These are phyloP conservation scores for Chrysoperla carnea DNA, from an alignment of 1,140 invertebrate species.

Conservation along the genomic window DNA sequence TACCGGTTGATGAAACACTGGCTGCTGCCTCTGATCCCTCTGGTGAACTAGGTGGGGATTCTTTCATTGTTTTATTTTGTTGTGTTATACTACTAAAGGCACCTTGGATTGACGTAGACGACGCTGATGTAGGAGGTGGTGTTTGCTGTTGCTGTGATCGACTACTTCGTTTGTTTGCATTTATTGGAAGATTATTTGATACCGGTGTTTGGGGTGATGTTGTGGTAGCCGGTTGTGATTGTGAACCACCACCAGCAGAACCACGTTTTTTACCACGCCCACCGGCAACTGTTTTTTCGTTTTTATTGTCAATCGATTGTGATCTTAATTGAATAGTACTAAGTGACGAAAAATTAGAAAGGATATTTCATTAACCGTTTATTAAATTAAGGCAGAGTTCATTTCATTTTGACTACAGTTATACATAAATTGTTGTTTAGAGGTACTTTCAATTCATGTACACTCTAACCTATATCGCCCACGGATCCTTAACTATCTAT, in stretches of 20 bases:
- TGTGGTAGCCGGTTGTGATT: conserved; percentile 2
- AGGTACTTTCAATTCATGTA: too few species aligned
- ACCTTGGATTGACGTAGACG: conserved; percentile 1
- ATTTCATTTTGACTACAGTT: too few species aligned
- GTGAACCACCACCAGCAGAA: conserved; percentile 5
- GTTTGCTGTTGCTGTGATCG: conserved; percentile 8
- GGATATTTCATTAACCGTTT: too few species aligned
- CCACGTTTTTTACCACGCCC: neutral
- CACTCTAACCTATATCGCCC: too few species aligned
- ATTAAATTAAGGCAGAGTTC: too few species aligned
- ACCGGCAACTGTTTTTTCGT: neutral
- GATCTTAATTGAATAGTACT: neutral
- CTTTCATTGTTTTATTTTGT: conserved; percentile 19
- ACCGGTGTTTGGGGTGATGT: neutral
- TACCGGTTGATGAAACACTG: conserved; percentile 8
- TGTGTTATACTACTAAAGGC: conserved; percentile 8
- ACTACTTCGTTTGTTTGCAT: conserved; percentile 6
- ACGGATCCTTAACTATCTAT: too few species aligned
- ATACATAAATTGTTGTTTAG: too few species aligned
- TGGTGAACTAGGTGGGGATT: conserved; percentile 47
- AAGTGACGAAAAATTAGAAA: too few species aligned
- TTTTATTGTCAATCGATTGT: neutral
- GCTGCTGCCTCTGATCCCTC: conserved; percentile 28
- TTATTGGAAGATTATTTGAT: neutral
- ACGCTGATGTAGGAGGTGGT: conserved; percentile 2